Evolutionary conservation across 1,140 invertebrate species (phyloP).

Genomic region (Sitodiplosis mosellana): DNA sequence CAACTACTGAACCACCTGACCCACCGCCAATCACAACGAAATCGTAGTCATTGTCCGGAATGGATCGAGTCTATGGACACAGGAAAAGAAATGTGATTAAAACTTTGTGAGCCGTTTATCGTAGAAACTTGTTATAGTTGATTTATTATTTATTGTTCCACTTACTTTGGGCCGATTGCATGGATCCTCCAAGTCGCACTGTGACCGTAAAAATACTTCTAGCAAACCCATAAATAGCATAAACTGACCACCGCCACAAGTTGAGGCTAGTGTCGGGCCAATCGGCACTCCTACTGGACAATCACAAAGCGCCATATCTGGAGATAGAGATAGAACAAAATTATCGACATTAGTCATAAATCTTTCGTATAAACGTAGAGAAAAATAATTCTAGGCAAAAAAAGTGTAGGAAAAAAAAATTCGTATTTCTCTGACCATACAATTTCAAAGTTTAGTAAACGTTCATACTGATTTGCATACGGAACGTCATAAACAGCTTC

Average conservation of each 20-base stretch:
- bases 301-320: conserved; percentile 32
- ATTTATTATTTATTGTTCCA: not conserved
- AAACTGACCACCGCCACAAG: conserved; percentile 59
- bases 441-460: no score
- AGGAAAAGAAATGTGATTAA: not conserved
- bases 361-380: no score
- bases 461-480: no score
- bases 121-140: not conserved
- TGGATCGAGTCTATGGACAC: not conserved
- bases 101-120: not conserved
- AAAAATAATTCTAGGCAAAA: no score
- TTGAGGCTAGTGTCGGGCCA: conserved; percentile 58
- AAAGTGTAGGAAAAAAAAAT: no score
- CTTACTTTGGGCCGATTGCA: conserved; percentile 43
- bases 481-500: no score
- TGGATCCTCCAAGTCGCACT: conserved; percentile 68
- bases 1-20: conserved; percentile 65
- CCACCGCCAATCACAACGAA: conserved; percentile 79
- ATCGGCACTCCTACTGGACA: conserved; percentile 50
- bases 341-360: no score
- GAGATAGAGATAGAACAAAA: no score
- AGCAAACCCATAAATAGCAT: conserved; percentile 76
- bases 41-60: conserved; percentile 35
- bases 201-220: conserved; percentile 62
- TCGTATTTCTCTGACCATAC: no score